These are phyloP conservation scores for Amazona finschi DNA, from an alignment of 2,797 vertebrate species.

Conservation along the genomic window DNA sequence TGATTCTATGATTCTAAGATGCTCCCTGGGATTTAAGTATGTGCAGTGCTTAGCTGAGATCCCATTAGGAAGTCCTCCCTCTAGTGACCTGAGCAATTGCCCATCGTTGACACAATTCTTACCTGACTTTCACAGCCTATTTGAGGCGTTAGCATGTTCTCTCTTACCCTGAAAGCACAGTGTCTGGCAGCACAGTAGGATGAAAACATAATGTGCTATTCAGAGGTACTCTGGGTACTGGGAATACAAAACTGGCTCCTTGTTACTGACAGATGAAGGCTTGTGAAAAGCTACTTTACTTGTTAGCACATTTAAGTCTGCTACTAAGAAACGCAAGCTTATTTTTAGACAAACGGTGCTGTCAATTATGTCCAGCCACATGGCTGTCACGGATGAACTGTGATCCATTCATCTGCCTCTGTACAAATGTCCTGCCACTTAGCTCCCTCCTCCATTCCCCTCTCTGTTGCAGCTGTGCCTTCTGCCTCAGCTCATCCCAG, in stretches of 20 bases:
- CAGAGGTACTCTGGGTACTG: not conserved
- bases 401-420: not conserved
- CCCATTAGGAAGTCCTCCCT: not conserved
- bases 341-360: slow-evolving; percentile 28
- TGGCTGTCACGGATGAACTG: not conserved
- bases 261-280: slow-evolving; percentile 23
- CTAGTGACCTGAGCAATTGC: not conserved
- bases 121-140: not conserved
- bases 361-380: not conserved
- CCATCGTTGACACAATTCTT: not conserved
- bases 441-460: not conserved
- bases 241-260: slow-evolving; percentile 1
- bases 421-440: not conserved
- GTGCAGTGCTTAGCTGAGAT: not conserved
- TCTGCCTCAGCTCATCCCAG: not conserved
- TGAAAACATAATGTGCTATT: slow-evolving; percentile 44
- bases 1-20: not conserved
- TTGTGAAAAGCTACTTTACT: slow-evolving; percentile 14
- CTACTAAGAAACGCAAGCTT: not conserved
- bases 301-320: slow-evolving; percentile 3
- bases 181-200: slow-evolving; percentile 17
- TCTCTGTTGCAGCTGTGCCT: not conserved
- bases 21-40: not conserved
- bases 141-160: not conserved
- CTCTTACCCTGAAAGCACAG: slow-evolving; percentile 12